These are phyloP conservation scores for Sebastiscus albofasciatus DNA, from an alignment of 2,797 vertebrate genomes.

Conservation along the genomic window DNA sequence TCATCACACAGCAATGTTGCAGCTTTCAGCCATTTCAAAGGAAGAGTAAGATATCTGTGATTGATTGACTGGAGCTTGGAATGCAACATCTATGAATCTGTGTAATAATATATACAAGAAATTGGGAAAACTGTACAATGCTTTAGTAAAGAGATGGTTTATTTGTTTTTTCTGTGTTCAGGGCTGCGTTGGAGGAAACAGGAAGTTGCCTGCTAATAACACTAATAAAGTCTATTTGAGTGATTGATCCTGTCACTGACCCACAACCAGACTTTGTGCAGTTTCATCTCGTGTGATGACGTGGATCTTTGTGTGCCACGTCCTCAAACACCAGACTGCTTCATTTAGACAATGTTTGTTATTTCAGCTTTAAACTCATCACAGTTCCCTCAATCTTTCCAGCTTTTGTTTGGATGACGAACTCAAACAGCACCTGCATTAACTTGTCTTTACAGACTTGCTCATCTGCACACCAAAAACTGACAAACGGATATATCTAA, in stretches of 20 bases:
- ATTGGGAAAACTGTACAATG: background rate
- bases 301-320: background rate
- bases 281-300: background rate
- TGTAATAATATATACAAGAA: background rate
- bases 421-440: background rate
- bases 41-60: rapidly evolving
- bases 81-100: background rate
- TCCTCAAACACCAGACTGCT: background rate
- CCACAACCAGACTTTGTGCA: background rate
- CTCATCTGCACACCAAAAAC: background rate
- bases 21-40: background rate
- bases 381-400: background rate
- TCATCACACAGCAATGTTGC: background rate
- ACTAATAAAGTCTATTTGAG: background rate
- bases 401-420: background rate
- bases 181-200: background rate
- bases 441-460: background rate
- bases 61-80: rapidly evolving
- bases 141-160: background rate
- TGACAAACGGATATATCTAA: background rate
- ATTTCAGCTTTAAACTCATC: background rate
- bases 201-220: background rate
- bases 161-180: background rate
- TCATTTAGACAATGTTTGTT: background rate
- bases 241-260: background rate